Evolutionary conservation across 2,888 invertebrate genomes (phyloP), one percentile per base, ranked within the genome.

Genomic region (Monoplex corrugatus): DNA sequence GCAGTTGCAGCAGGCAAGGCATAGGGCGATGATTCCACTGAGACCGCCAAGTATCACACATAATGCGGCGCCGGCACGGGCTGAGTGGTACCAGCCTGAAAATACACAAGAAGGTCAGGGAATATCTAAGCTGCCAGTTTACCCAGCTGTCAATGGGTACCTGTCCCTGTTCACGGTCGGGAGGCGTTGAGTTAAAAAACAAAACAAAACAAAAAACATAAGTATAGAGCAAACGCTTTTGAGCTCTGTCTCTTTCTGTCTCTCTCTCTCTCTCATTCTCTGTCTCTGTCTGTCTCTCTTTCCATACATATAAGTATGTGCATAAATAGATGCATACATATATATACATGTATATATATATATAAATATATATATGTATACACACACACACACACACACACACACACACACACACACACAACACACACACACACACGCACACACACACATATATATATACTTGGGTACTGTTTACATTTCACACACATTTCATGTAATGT

Each of bases 1-100:
- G 45, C 32, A 45, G 38, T 80, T 86, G 78, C 89, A 90, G 35
- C 88, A 88, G n/a, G 75, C 78, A n/a, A 89, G 80, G 57, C 84
- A 89, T 28, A 89, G 88, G 19, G 88, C 88, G 5, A 23, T 44
- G 35, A 88, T 5, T 16, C 86, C 84, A 68, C 88, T 83, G 2
- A 87, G 3, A n/a, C 75, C 10, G 13, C 85, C 78, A 63, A 90
- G 78, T 0, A 86, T 0, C 5, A 90, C 78, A 38, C 86, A 86
- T 43, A 89, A 38, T 5, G 43, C 45, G 23, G 50, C 68, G 5
- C 44, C 32, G 35, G 86, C 32, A 16, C 90, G 72, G 23, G 86
- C 84, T 28, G 40, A 45, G 68, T 40, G 85, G 44, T 44, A 35
- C 72, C n/a, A 28, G 68, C 23, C 89, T 87, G 75, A 8, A 68